A percentile compares a stretch with the other conserved stretches of the same genome.
Conservation (phyloP, 2,113 vertebrate genomes). For the Gorsachius goisagi region DNA sequence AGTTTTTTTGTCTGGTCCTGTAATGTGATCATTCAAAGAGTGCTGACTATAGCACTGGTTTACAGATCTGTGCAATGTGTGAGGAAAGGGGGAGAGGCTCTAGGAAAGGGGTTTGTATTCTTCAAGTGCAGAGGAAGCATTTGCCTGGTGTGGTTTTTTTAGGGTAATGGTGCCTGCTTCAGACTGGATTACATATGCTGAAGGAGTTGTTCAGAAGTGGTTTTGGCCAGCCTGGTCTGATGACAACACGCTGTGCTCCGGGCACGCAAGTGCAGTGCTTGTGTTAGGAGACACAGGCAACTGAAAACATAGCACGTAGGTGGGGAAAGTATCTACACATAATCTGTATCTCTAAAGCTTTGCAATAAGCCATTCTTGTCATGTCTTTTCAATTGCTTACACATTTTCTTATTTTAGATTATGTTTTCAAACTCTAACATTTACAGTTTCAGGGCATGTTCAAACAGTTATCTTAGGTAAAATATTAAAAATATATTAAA, state of each 20-base stretch:
- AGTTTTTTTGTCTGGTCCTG: not conserved
- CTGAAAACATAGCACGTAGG: not conserved
- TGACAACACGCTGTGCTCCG: not conserved
- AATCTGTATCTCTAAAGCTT: not conserved
- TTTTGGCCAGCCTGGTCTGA: not conserved
- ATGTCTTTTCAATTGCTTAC: not conserved
- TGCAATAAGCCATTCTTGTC: not conserved
- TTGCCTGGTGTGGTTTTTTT: not conserved
- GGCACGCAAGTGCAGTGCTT: not conserved
- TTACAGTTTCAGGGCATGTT: not conserved
- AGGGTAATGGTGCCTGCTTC: not conserved
- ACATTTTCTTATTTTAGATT: not conserved
- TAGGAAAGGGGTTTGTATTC: not conserved
- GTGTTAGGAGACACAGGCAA: not conserved
- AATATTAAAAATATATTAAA: not conserved
- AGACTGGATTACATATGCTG: not conserved
- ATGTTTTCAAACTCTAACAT: not conserved
- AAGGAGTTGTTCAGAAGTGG: not conserved
- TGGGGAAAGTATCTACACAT: not conserved
- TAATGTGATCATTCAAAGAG: not conserved
- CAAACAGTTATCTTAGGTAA: not conserved
- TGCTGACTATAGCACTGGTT: not conserved
- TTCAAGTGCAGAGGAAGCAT: not conserved
- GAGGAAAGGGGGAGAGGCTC: not conserved
- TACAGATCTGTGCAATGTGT: not conserved